phyloP scores from a whole-genome alignment of 2,888 invertebrate species.

The Hartigia nigra region DNA sequence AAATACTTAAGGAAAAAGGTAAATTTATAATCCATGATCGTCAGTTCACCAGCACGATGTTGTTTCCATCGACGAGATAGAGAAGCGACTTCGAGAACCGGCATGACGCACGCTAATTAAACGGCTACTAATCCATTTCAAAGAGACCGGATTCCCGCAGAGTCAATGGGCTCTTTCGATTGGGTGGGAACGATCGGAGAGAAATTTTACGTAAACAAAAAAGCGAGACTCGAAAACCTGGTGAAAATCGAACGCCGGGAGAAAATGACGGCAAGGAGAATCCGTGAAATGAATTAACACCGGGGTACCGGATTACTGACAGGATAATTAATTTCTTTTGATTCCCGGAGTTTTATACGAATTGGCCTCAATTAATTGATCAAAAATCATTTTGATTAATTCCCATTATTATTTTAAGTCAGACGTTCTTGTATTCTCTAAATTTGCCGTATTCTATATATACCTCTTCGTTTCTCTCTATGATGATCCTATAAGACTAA shows the following conservation, averaged over 20 bases:
- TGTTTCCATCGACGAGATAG: not conserved
- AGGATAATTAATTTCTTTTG: not conserved
- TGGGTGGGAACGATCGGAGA: not conserved
- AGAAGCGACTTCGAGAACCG: not conserved
- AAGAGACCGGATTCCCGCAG: slow-evolving; percentile 1
- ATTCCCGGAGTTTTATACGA: not conserved
- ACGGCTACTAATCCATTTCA: not conserved
- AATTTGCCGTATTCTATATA: not conserved
- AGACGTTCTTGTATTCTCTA: not conserved
- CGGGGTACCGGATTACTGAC: not conserved
- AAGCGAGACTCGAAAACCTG: not conserved
- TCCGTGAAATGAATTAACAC: not conserved
- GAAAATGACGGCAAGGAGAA: not conserved
- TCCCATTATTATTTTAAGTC: not conserved
- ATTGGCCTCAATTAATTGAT: not conserved
- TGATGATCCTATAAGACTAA: slow-evolving; percentile 16
- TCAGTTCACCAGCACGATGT: not conserved
- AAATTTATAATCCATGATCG: not conserved
- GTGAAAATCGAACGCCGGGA: slow-evolving; percentile 1
- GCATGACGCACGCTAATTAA: not conserved
- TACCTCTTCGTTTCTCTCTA: not conserved
- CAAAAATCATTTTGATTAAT: not conserved
- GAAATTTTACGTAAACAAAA: not conserved
- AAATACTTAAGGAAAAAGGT: not conserved
- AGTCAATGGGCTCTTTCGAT: not conserved